phyloP scores from a whole-genome alignment of 2,888 invertebrate species.

The Drosophila tanythrix region DNA sequence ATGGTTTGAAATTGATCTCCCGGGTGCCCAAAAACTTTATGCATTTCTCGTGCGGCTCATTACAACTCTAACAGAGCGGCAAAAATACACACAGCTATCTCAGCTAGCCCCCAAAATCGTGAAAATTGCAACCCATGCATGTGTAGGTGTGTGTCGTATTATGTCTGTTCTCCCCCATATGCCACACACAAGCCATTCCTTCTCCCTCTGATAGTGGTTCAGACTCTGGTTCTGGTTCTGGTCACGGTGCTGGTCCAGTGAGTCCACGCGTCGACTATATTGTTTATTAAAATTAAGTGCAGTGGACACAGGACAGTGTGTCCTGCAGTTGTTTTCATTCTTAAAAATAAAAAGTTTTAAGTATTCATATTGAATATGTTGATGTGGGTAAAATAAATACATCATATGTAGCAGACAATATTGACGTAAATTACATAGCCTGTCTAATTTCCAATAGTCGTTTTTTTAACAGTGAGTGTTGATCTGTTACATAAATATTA shows the following conservation, averaged over 20 bases:
- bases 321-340: not conserved
- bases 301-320: constrained; percentile 46
- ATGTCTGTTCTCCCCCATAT: constrained; percentile 13
- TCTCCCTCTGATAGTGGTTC: not conserved
- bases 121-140: not conserved
- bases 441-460: not conserved
- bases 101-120: constrained; percentile 5
- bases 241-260: constrained; percentile 22
- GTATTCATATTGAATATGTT: not conserved
- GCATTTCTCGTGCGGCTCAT: constrained; percentile 78
- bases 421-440: not conserved
- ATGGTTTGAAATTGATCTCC: constrained; percentile 78
- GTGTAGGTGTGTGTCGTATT: not conserved
- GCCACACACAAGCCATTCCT: constrained; percentile 9
- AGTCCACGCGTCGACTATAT: constrained; percentile 66
- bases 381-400: not conserved
- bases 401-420: not conserved
- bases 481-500: not conserved
- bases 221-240: not conserved
- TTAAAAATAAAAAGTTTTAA: not conserved
- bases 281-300: constrained; percentile 79
- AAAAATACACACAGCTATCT: constrained; percentile 41
- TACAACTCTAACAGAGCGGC: constrained; percentile 67
- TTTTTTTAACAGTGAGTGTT: no score
- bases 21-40: constrained; percentile 68